A percentile compares a stretch with the other conserved stretches of the same genome.
phyloP scores from a whole-genome alignment of 2,888 invertebrate genomes.

The Diadegma fenestrale region DNA sequence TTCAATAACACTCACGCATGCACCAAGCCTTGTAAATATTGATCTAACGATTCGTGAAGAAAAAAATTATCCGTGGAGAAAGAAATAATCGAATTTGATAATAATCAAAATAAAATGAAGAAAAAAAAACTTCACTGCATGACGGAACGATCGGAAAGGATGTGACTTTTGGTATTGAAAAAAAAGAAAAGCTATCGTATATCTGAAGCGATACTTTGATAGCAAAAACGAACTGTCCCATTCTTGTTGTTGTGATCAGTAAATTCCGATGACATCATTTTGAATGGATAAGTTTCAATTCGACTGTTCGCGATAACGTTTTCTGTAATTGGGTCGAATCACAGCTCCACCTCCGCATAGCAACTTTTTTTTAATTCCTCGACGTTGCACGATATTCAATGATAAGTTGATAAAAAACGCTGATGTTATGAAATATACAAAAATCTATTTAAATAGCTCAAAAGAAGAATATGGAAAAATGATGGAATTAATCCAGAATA shows the following conservation, averaged over 20 bases:
- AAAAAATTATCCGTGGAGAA: neutral
- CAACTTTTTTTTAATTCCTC: no score
- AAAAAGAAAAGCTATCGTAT: neutral
- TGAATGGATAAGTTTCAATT: neutral
- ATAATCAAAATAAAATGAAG: neutral
- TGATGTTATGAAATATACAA: no score
- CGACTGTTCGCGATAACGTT: neutral
- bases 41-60: neutral
- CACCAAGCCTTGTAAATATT: neutral
- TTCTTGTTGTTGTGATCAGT: conserved; percentile 2
- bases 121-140: neutral
- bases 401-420: no score
- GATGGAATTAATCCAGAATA: no score
- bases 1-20: neutral
- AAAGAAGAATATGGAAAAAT: no score
- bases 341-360: no score
- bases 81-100: neutral
- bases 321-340: no score
- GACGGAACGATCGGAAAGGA: neutral
- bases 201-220: neutral
- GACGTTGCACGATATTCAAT: no score
- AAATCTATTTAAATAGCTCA: no score
- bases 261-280: neutral
- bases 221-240: neutral
- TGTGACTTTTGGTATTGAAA: neutral